phyloP scores from a whole-genome alignment of 2,888 invertebrate species.

The Rhogogaster chlorosoma region DNA sequence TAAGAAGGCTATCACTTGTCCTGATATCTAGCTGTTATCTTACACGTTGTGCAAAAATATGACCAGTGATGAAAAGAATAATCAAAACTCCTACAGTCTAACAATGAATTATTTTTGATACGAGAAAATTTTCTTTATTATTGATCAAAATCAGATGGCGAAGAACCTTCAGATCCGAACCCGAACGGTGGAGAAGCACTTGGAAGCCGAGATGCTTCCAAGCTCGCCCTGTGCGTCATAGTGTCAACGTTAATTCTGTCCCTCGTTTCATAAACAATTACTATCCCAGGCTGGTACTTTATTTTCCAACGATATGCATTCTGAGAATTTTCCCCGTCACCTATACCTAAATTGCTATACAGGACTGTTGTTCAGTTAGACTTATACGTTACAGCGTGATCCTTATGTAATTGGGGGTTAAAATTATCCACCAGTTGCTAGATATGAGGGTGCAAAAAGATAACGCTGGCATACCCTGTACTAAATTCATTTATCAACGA shows the following conservation, averaged over 20 bases:
- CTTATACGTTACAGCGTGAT: neutral
- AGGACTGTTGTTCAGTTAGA: neutral
- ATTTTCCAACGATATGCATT: conserved; percentile 24
- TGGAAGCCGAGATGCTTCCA: conserved; percentile 68
- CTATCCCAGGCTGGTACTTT: conserved; percentile 1
- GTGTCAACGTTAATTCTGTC: conserved; percentile 74
- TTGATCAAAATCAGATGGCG: conserved; percentile 72
- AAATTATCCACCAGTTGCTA: neutral
- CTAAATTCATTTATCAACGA: neutral
- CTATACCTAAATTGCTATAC: too few relatives aligned
- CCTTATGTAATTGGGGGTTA: neutral
- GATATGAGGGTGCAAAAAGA: neutral
- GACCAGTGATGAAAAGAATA: neutral
- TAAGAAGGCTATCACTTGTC: neutral
- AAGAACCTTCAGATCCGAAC: conserved; percentile 66
- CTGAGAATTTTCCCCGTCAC: neutral
- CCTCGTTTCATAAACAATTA: conserved; percentile 52
- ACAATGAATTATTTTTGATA: neutral
- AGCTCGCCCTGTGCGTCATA: conserved; percentile 73
- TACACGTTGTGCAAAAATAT: neutral
- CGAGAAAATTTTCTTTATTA: conserved; percentile 69
- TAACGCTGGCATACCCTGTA: neutral
- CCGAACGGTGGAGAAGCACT: conserved; percentile 53
- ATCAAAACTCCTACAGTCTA: conserved; percentile 6
- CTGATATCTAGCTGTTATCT: neutral